Evolutionary conservation across 2,113 vertebrate genomes (phyloP), one percentile per base, ranked within the genome.

Genomic region (Canis aureus): DNA sequence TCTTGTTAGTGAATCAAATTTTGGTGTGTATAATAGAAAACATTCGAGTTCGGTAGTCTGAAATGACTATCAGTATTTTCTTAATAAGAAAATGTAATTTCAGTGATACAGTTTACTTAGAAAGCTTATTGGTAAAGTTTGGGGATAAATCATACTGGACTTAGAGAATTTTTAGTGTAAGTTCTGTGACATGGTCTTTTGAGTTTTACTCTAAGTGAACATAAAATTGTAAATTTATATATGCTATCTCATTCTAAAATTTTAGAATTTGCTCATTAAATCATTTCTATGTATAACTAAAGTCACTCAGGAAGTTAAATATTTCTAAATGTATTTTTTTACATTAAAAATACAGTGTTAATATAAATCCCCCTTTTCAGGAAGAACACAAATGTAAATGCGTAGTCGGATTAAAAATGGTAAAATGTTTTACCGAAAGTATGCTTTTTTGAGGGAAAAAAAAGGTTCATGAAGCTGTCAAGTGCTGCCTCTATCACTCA

Each of bases 231-330:
- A 92, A 71, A 76, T 94, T 35, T 91, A n/a, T 15, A 82, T 51
- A 43, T 91, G 62, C 25, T 88, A 13, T 76, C 89, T 93, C 62
- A 64, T 76, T 90, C 71, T 93, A 66, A 98, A 92, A 79, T 83
- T 84, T 92, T 96, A 94, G 62, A 69, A 86, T 92, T 79, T 83
- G 43, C 51, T 71, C 15, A 93, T 35, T 85, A 94, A 81, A 35
- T 79, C 43, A 89, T 79, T 95, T 89, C 29, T 20, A 78, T 94
- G 15, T 92, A 85, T 80, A 59, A 67, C 64, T 89, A 35, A 91
- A 91, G 25, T 93, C 78, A 89, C 95, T 97, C 98, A 97, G 97
- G 97, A 98, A 97, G 53, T 87, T 96, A 90, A 95, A 92, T 96
- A 89, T 94, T 64, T 96, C 7, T 71, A 78, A 29, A 32, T 67